These are phyloP conservation scores for Epizoanthus rinbou DNA, from an alignment of 92 coral and sea anemone genomes.

Conservation along the genomic window DNA sequence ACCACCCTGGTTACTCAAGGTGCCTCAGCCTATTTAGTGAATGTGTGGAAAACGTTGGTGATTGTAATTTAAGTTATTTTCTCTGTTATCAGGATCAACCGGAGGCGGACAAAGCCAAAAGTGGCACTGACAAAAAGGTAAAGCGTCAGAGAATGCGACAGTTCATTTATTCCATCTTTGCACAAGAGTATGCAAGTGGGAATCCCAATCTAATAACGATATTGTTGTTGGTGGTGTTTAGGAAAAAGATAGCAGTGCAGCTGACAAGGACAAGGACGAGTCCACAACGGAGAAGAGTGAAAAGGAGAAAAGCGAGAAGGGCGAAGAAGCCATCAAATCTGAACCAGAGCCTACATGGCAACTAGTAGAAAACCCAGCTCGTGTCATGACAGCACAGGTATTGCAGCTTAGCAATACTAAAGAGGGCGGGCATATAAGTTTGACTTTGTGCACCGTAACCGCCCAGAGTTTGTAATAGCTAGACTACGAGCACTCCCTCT, in stretches of 20 bases:
- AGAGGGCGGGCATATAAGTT: not conserved
- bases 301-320: constrained; percentile 77
- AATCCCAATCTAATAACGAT: not conserved
- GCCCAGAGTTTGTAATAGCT: too few relatives aligned
- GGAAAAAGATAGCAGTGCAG: constrained; percentile 11
- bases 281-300: constrained; percentile 87
- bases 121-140: constrained; percentile 27
- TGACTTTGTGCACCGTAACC: not conserved
- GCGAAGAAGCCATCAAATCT: constrained; percentile 34
- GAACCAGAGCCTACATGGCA: constrained; percentile 92
- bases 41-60: too few relatives aligned
- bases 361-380: constrained; percentile 93
- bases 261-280: constrained; percentile 73
- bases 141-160: not conserved
- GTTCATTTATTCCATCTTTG: not conserved
- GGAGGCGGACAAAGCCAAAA: constrained; percentile 22
- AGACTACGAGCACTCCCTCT: too few relatives aligned
- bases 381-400: constrained; percentile 95
- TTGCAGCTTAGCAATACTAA: not conserved
- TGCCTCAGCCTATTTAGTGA: too few relatives aligned
- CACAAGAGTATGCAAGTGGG: not conserved
- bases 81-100: constrained; percentile 19
- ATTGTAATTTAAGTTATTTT: not conserved
- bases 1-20: too few relatives aligned
- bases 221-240: not conserved